Evolutionary conservation across 2,113 vertebrate species (phyloP).

Genomic region (Lipotes vexillifer): DNA sequence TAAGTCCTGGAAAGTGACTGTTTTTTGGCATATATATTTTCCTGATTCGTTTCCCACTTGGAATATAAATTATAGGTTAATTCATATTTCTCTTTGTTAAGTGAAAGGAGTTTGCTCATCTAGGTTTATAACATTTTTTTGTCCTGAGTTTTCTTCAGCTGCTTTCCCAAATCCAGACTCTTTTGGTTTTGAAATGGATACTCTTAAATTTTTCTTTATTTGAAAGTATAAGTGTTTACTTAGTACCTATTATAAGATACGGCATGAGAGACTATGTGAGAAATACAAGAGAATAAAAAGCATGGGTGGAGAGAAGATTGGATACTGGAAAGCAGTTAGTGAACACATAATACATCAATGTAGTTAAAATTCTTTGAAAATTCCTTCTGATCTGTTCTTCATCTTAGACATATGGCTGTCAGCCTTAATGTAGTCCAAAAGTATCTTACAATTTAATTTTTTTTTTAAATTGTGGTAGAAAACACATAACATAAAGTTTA

Average conservation of each 20-base stretch:
- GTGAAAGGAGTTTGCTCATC: neutral
- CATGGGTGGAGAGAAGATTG: neutral
- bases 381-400: neutral
- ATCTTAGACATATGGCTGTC: neutral
- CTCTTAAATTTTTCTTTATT: neutral
- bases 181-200: neutral
- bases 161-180: neutral
- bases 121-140: neutral
- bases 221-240: neutral
- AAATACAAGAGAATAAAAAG: neutral
- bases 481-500: neutral
- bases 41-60: conserved; percentile 56
- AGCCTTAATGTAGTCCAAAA: neutral
- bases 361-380: neutral
- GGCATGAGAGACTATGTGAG: neutral
- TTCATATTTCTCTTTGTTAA: neutral
- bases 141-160: neutral
- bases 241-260: neutral
- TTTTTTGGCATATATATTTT: conserved; percentile 30
- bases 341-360: neutral
- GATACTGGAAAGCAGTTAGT: neutral
- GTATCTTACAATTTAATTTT: neutral
- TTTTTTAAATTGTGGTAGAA: neutral
- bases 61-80: neutral
- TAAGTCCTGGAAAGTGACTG: conserved; percentile 47